phyloP scores from a whole-genome alignment of 1,140 invertebrate genomes.

The Temnothorax curvispinosus region DNA sequence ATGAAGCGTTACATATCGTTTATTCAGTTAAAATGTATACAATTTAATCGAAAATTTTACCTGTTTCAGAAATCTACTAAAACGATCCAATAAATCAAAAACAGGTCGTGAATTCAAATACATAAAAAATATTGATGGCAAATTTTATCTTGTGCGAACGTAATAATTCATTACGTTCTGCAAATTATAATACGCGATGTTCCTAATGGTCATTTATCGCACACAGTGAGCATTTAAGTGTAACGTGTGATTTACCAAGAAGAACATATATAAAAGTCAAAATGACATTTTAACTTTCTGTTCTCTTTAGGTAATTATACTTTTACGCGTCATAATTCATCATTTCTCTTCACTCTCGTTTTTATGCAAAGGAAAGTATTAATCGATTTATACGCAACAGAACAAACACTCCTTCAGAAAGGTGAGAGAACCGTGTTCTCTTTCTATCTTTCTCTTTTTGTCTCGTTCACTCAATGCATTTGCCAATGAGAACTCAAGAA shows the following conservation, averaged over 20 bases:
- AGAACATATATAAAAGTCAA: too few species aligned
- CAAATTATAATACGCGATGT: neutral
- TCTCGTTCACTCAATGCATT: neutral
- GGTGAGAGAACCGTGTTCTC: neutral
- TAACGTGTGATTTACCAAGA: neutral
- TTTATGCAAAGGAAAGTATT: neutral
- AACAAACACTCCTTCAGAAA: neutral
- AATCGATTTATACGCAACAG: neutral
- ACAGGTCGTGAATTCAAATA: too few species aligned
- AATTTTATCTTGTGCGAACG: too few species aligned
- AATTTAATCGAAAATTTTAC: too few species aligned
- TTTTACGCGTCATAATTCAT: constrained; percentile 25
- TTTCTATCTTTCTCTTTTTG: neutral
- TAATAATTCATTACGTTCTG: too few species aligned
- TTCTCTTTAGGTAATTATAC: constrained; percentile 13
- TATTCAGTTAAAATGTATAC: too few species aligned
- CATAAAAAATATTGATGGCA: too few species aligned
- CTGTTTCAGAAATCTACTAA: too few species aligned
- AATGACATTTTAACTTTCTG: too few species aligned
- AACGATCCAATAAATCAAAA: too few species aligned
- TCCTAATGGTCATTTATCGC: constrained; percentile 10
- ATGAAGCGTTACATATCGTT: too few species aligned
- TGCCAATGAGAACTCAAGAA: neutral
- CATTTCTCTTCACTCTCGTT: neutral
- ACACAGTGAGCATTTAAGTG: constrained; percentile 30